phyloP scores from a whole-genome alignment of 2,888 invertebrate genomes.

The Clepsis dumicolana region DNA sequence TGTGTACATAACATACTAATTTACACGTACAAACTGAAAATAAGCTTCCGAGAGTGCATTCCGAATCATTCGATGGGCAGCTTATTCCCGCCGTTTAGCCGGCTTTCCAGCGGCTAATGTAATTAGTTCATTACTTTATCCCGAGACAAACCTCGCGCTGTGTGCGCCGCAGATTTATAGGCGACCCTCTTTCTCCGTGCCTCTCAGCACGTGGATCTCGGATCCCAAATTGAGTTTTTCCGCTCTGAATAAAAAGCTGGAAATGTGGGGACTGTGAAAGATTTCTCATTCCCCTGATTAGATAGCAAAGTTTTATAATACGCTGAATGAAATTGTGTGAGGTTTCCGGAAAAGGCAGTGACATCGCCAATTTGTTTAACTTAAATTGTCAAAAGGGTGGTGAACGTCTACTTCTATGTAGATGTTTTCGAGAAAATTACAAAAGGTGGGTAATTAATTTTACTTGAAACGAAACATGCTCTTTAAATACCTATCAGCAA shows the following conservation, averaged over 20 bases:
- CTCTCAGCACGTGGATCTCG: slow-evolving; percentile 61
- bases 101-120: slow-evolving; percentile 75
- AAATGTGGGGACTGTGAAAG: slow-evolving; percentile 55
- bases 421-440: not conserved
- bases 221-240: slow-evolving; percentile 63
- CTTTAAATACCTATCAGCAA: slow-evolving; percentile 23
- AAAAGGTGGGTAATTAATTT: not conserved
- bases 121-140: slow-evolving; percentile 83
- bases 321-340: slow-evolving; percentile 37
- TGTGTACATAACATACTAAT: not conserved
- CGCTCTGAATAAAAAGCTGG: slow-evolving; percentile 56
- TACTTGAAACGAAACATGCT: not conserved
- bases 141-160: slow-evolving; percentile 64
- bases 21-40: not conserved
- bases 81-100: slow-evolving; percentile 67
- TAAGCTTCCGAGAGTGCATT: not conserved
- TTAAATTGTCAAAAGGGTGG: slow-evolving; percentile 26
- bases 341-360: slow-evolving; percentile 29
- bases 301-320: slow-evolving; percentile 43
- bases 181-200: slow-evolving; percentile 59
- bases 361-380: slow-evolving; percentile 30
- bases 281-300: slow-evolving; percentile 35
- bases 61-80: slow-evolving; percentile 53
- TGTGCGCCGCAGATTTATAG: slow-evolving; percentile 75
- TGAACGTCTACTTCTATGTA: no score